These are phyloP conservation scores for Pantherophis alleghaniensis DNA, from an alignment of 2,797 vertebrate genomes.

Conservation along the genomic window DNA sequence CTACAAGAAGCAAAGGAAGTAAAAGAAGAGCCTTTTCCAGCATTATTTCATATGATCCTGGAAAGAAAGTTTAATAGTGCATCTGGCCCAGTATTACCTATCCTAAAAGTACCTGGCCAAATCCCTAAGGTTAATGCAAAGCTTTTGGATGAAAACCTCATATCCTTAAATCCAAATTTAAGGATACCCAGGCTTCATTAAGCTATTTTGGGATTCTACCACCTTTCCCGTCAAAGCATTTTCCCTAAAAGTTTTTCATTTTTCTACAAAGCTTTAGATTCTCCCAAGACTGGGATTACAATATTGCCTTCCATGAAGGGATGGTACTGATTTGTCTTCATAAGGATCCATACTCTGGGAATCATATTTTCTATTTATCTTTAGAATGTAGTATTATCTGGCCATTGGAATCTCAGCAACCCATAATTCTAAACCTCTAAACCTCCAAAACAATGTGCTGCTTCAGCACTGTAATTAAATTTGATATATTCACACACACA, in stretches of 20 bases:
- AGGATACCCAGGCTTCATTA: not conserved
- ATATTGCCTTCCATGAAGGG: not conserved
- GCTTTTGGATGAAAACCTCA: not conserved
- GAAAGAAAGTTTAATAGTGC: not conserved
- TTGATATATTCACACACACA: not conserved
- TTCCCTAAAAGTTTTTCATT: not conserved
- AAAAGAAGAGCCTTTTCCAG: not conserved
- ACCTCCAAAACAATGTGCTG: accelerated
- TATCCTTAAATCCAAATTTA: not conserved
- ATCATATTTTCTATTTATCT: not conserved
- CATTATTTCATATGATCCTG: not conserved
- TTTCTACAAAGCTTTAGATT: not conserved
- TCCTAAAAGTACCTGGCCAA: not conserved
- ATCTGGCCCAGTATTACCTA: not conserved
- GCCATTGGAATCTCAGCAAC: not conserved
- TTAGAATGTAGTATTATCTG: not conserved
- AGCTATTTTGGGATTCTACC: not conserved
- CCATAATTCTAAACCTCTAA: not conserved
- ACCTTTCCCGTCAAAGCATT: not conserved
- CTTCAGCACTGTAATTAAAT: accelerated
- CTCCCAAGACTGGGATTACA: no score
- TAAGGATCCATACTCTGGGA: not conserved
- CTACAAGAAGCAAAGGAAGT: not conserved
- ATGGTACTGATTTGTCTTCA: not conserved
- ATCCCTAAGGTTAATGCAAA: not conserved